Evolutionary conservation across 2,888 invertebrate species (phyloP).

Genomic region (Cyclophora albipunctata): DNA sequence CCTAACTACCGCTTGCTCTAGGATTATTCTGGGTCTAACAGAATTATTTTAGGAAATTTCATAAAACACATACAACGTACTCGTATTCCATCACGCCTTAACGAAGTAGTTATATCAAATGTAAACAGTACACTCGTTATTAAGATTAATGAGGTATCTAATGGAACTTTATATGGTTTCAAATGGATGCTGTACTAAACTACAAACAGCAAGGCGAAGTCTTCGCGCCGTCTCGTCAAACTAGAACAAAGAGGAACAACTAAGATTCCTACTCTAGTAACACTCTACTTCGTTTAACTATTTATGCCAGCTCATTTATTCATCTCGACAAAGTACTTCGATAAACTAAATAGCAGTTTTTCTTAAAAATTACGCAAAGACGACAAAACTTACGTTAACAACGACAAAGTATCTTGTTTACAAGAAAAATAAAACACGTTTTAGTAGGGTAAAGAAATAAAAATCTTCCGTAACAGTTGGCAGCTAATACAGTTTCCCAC

Average conservation of each 20-base stretch:
- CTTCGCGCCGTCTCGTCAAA: background rate
- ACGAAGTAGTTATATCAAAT: too few species aligned
- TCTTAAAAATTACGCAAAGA: too few species aligned
- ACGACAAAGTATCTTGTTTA: conserved; percentile 1
- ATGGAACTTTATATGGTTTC: too few species aligned
- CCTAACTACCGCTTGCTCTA: background rate
- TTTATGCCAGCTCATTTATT: conserved; percentile 1
- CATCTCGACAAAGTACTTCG: background rate
- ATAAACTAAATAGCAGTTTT: background rate
- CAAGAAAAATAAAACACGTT: conserved; percentile 4
- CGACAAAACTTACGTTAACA: too few species aligned
- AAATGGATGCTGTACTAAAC: too few species aligned
- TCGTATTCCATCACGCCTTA: too few species aligned
- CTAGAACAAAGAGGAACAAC: conserved; percentile 1
- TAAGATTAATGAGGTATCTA: too few species aligned
- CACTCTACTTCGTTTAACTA: conserved; percentile 4
- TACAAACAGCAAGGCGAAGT: background rate
- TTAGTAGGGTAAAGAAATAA: conserved; percentile 7
- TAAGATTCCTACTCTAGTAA: conserved; percentile 15
- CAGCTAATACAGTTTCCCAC: conserved; percentile 16
- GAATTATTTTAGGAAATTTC: too few species aligned
- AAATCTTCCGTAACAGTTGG: conserved; percentile 7
- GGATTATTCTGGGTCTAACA: too few species aligned
- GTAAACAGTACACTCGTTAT: too few species aligned
- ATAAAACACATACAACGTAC: too few species aligned